Evolutionary conservation across 2,113 vertebrate genomes (phyloP).

Genomic region (Pristiophorus japonicus): DNA sequence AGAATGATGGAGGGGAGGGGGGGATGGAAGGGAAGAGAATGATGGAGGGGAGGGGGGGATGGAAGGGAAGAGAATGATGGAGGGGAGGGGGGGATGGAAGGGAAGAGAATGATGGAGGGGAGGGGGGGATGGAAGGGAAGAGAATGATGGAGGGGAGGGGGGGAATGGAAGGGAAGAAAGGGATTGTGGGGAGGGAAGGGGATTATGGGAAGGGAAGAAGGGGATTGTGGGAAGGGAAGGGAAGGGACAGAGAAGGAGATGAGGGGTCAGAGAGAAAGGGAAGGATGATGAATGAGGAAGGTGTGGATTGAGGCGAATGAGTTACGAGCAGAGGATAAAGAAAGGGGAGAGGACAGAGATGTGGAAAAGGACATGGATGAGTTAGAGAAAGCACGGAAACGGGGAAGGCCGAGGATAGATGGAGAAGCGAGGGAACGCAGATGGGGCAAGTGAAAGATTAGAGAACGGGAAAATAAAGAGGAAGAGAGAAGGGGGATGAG

Average conservation of each 20-base stretch:
- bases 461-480: background rate
- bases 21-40: too few species aligned
- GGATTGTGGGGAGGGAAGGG: too few species aligned
- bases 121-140: too few species aligned
- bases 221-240: too few species aligned
- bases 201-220: too few species aligned
- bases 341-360: background rate
- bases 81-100: background rate
- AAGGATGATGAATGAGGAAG: too few species aligned
- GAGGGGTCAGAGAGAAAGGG: background rate
- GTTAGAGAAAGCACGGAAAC: background rate
- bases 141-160: too few species aligned
- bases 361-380: background rate
- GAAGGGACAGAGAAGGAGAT: background rate
- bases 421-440: background rate
- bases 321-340: too few species aligned
- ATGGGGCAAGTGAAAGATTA: background rate
- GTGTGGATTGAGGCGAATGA: too few species aligned
- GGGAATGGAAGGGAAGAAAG: background rate
- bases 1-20: background rate
- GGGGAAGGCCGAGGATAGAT: background rate
- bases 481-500: background rate
- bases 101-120: too few species aligned
- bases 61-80: conserved; percentile 49
- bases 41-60: too few species aligned